Evolutionary conservation across 2,888 invertebrate genomes (phyloP), one percentile per base, ranked within the genome.

Genomic region (Lasioglossum lativentre): DNA sequence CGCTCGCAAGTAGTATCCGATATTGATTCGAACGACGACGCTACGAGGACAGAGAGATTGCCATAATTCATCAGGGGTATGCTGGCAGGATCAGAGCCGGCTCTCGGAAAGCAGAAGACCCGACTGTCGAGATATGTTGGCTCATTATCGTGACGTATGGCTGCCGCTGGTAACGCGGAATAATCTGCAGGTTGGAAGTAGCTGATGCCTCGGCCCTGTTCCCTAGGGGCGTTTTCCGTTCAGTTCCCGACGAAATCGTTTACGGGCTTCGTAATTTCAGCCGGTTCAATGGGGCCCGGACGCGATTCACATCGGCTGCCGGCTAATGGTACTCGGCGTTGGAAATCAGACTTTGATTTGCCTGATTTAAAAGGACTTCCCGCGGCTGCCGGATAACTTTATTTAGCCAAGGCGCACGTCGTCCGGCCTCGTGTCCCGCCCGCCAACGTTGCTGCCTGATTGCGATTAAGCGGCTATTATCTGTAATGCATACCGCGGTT

Each of bases 91-190:
- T 23, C 34, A 80, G 63, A 84, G 82, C 79, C 66, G 66, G 52
- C 38, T 47, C 38, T 66, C 71, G 78, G 74, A 74, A 79, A 79
- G 82, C 84, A 86, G 85, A 82, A 85, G 80, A 81, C 82, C 81
- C 45, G 74, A 40, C 77, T 45, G 80, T 72, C 82, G 83, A 89
- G 90, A 91, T 91, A 90, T 90, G 90, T 92, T 89, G 89, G 90
- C 92, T 94, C 92, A 93, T 94, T 94, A 94, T 93, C 91, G 92
- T 93, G 93, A 94, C 93, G 92, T 93, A 93, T 94, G 90, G 91
- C 89, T 85, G 90, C 88, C 83, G 85, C 82, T 82, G 83, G 88
- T 89, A 90, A 92, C 86, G 83, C 85, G 63, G 75, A 80, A 78
- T 80, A 80, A 78, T 59, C 77, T 77, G 77, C 71, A 75, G 70